These are phyloP conservation scores for Aradus depressus DNA, from an alignment of 2,888 invertebrate genomes.

Conservation along the genomic window DNA sequence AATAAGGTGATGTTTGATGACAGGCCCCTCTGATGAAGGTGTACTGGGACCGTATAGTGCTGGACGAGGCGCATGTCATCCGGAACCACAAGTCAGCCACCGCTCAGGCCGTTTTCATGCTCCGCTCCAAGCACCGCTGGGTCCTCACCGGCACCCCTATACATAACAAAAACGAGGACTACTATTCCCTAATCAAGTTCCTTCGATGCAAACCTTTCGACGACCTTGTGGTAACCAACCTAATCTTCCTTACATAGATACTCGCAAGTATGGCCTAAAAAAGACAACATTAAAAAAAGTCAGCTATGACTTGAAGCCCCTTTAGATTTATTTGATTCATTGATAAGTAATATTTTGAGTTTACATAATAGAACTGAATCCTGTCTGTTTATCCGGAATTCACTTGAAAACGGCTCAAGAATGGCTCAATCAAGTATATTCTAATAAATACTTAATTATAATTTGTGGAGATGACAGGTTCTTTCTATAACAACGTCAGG, in stretches of 20 bases:
- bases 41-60: constrained; percentile 72
- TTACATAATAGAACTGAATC: too few species aligned
- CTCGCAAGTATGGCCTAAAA: too few species aligned
- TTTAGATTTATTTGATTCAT: constrained; percentile 2
- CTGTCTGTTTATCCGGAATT: too few species aligned
- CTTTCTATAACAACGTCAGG: too few species aligned
- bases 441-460: too few species aligned
- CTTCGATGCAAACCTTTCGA: constrained; percentile 79
- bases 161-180: constrained; percentile 81
- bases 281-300: too few species aligned
- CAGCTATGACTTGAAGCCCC: neutral
- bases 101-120: constrained; percentile 55
- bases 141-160: constrained; percentile 89
- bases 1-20: neutral
- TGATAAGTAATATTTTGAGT: too few species aligned
- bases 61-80: constrained; percentile 90
- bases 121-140: constrained; percentile 59
- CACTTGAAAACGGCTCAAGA: too few species aligned
- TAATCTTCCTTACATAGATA: too few species aligned
- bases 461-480: too few species aligned
- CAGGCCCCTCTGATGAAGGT: constrained; percentile 52
- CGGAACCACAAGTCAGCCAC: constrained; percentile 75
- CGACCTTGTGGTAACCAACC: constrained; percentile 52
- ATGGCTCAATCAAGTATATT: too few species aligned
- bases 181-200: constrained; percentile 71